Percentiles rank a stretch among this genome's conserved stretches.
Evolutionary conservation across 2,113 vertebrate genomes (phyloP).

Genomic region (Elaphurus davidianus): DNA sequence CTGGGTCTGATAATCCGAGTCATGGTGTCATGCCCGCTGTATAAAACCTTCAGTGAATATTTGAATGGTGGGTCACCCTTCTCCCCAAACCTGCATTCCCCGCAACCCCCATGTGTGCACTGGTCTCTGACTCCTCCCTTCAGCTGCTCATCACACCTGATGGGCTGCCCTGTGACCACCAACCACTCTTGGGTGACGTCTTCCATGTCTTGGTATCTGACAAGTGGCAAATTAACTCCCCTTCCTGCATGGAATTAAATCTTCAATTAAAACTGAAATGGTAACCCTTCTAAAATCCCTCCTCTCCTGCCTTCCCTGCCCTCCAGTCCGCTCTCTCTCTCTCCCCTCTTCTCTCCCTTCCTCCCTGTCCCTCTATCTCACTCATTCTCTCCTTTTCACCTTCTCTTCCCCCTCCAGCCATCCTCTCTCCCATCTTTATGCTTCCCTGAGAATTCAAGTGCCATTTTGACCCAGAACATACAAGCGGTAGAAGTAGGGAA

Average conservation of each 20-base stretch:
- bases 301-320: background rate
- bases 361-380: background rate
- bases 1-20: background rate
- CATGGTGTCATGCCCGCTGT: background rate
- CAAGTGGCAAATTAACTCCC: background rate
- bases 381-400: background rate
- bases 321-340: rapidly evolving
- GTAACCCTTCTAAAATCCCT: background rate
- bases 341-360: background rate
- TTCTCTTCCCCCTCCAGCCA: background rate
- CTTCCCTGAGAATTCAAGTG: background rate
- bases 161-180: background rate
- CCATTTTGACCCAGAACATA: background rate
- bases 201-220: background rate
- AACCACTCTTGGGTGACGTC: background rate
- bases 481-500: background rate
- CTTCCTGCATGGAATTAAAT: background rate
- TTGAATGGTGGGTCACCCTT: background rate
- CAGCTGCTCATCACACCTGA: background rate
- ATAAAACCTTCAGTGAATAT: background rate
- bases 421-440: no score
- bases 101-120: background rate
- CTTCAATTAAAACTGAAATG: background rate
- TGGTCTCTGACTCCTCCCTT: background rate
- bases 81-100: background rate